These are phyloP conservation scores for Tinea trinotella DNA, from an alignment of 2,888 invertebrate genomes.

Conservation along the genomic window DNA sequence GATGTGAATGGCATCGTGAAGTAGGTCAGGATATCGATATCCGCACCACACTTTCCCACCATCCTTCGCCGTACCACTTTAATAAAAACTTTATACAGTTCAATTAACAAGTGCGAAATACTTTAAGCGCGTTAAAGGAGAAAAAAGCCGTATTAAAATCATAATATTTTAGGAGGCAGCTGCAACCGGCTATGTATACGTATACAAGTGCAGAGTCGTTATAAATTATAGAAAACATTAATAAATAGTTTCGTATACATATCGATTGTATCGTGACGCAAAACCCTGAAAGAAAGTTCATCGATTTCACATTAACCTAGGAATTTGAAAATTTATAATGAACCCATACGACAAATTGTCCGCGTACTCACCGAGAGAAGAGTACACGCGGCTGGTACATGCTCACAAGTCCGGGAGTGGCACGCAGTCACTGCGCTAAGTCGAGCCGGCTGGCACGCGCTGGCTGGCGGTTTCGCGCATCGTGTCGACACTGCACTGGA, in stretches of 20 bases:
- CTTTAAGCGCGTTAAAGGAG: too few relatives aligned
- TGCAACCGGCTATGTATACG: background rate
- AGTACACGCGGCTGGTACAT: background rate
- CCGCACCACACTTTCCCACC: constrained; percentile 9
- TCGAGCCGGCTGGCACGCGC: background rate
- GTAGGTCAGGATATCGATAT: constrained; percentile 30
- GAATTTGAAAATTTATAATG: constrained; percentile 18
- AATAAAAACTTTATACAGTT: too few relatives aligned
- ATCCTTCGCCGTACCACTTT: background rate
- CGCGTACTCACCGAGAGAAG: constrained; percentile 2
- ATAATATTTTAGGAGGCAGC: background rate
- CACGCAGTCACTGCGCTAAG: background rate
- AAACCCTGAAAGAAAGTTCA: constrained; percentile 31
- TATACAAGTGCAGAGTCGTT: too few relatives aligned
- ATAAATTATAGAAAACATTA: background rate
- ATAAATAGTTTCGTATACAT: constrained; percentile 28
- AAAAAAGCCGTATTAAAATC: too few relatives aligned
- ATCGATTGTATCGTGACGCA: constrained; percentile 39
- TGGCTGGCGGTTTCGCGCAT: background rate
- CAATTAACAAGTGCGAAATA: too few relatives aligned
- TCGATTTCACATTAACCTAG: constrained; percentile 46
- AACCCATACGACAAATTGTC: background rate
- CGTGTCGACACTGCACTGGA: background rate
- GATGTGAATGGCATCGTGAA: constrained; percentile 28
- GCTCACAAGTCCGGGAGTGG: background rate